phyloP scores from a whole-genome alignment of 2,797 vertebrate species.

The Lates japonicus region DNA sequence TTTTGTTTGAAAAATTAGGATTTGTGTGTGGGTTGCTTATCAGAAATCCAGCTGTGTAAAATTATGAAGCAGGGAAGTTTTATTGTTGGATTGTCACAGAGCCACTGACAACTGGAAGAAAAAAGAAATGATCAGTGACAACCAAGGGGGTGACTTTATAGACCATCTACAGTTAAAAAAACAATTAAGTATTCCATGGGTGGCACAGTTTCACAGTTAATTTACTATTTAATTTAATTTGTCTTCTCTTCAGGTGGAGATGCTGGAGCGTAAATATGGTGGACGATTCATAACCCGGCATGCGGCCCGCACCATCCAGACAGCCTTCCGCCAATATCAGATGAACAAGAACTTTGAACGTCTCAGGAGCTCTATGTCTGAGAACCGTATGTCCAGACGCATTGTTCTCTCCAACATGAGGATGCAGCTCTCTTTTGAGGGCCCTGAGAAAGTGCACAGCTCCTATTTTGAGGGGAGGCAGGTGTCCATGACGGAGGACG shows the following conservation, averaged over 20 bases:
- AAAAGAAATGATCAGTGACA: constrained; percentile 17
- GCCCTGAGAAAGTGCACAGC: constrained; percentile 95
- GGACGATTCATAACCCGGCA: constrained; percentile 98
- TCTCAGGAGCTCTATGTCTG: constrained; percentile 98
- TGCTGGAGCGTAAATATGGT: constrained; percentile 99
- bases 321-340: constrained; percentile 99
- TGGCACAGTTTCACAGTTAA: neutral
- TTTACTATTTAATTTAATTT: too few species aligned
- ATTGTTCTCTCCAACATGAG: constrained; percentile 99
- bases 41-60: neutral
- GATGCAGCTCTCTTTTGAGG: constrained; percentile 99
- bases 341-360: constrained; percentile 99
- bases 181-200: constrained; percentile 4
- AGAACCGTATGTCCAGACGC: constrained; percentile 98
- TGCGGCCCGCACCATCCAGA: constrained; percentile 98
- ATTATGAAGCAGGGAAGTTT: constrained; percentile 3
- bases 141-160: constrained; percentile 4
- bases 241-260: constrained; percentile 92
- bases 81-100: constrained; percentile 3
- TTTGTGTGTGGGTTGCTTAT: constrained; percentile 3
- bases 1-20: neutral
- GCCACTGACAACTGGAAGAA: neutral
- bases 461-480: constrained; percentile 96
- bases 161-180: constrained; percentile 20
- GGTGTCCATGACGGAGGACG: constrained; percentile 92